Percentiles rank a stretch among this genome's conserved stretches.
These are phyloP conservation scores for Misgurnus mizolepis DNA, from an alignment of 2,113 vertebrate species.

Conservation along the genomic window DNA sequence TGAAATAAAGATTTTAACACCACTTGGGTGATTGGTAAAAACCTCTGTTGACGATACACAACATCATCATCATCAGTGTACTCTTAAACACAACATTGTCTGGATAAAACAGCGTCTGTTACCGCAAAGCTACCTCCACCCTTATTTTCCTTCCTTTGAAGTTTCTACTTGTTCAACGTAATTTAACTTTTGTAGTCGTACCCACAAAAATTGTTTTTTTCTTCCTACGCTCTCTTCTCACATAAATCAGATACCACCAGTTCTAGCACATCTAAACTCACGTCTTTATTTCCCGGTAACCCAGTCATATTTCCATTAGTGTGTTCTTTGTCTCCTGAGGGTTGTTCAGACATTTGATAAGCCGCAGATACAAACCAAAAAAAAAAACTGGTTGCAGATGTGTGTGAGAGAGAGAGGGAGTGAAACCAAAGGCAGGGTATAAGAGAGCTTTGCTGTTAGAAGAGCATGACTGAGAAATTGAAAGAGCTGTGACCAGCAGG, in stretches of 20 bases:
- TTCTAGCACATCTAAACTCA: background rate
- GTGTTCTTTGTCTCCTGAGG: constrained; percentile 14
- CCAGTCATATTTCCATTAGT: constrained; percentile 11
- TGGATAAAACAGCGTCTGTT: background rate
- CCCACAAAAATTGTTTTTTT: background rate
- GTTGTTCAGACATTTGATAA: constrained; percentile 38
- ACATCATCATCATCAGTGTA: constrained; percentile 25
- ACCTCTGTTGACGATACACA: background rate
- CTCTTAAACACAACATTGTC: constrained; percentile 19
- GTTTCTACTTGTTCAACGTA: constrained; percentile 11
- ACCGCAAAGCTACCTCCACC: constrained; percentile 12
- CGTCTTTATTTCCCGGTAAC: background rate
- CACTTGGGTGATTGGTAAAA: background rate
- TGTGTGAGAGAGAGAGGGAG: constrained; percentile 13
- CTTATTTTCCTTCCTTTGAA: constrained; percentile 13
- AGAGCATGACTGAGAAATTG: constrained; percentile 39
- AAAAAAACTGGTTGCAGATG: constrained; percentile 20
- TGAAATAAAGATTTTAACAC: background rate
- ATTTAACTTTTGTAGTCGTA: background rate
- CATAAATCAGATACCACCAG: background rate
- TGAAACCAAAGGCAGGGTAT: constrained; percentile 11
- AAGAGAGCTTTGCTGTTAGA: constrained; percentile 8
- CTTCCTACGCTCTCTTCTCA: background rate
- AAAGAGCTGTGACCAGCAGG: constrained; percentile 23
- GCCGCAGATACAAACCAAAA: constrained; percentile 31